Evolutionary conservation across 2,797 vertebrate genomes (phyloP).

Genomic region (Alectoris magna): DNA sequence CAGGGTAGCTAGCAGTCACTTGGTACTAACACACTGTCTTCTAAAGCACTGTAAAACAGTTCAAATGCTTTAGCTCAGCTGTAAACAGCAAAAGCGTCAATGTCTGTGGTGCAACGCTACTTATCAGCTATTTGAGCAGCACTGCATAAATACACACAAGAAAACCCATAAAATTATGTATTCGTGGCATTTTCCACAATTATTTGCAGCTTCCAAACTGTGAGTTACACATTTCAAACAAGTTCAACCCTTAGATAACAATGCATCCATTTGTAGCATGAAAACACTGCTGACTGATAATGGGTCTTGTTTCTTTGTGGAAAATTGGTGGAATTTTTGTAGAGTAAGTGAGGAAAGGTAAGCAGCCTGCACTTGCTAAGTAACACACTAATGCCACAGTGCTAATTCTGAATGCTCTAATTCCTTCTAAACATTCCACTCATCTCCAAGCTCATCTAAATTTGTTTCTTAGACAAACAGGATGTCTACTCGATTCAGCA

Average conservation of each 20-base stretch:
- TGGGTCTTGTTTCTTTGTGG: background rate
- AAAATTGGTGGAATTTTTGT: background rate
- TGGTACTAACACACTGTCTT: background rate
- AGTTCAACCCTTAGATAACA: background rate
- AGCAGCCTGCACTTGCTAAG: background rate
- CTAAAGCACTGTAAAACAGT: background rate
- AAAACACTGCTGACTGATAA: background rate
- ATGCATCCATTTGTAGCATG: background rate
- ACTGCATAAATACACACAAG: background rate
- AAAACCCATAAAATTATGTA: background rate
- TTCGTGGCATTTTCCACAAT: background rate
- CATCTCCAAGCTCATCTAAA: background rate
- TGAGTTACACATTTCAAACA: background rate
- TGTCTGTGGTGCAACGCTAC: no score
- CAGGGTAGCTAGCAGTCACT: rapidly evolving
- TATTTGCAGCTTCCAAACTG: background rate
- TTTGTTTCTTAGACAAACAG: background rate
- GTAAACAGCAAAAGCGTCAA: background rate
- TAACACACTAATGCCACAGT: background rate
- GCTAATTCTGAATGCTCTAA: background rate
- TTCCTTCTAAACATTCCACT: background rate
- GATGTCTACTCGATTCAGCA: background rate
- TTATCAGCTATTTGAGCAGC: background rate
- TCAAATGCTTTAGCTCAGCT: background rate
- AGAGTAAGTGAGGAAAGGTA: background rate